Conservation (phyloP, 2,113 vertebrate genomes). For the Vidua chalybeata region DNA sequence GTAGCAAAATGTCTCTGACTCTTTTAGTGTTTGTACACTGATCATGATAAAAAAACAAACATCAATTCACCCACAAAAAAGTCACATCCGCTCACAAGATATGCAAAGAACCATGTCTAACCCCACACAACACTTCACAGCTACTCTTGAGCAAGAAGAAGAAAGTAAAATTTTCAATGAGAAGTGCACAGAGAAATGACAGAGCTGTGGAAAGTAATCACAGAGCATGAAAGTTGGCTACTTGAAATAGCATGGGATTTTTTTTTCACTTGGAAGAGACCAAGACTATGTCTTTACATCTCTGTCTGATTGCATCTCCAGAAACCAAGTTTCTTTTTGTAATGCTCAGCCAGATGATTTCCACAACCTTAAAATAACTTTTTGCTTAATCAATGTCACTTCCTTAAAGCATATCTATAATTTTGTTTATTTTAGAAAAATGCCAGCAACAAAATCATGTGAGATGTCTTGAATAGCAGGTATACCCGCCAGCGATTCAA, state of each 20-base stretch:
- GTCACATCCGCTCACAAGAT: background rate
- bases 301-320: conserved; percentile 6
- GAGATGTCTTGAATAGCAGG: background rate
- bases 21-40: background rate
- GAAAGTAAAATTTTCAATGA: background rate
- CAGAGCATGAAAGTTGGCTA: background rate
- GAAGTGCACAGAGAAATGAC: background rate
- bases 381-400: conserved; percentile 27
- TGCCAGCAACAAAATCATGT: background rate
- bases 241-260: background rate
- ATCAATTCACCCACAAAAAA: background rate
- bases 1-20: background rate
- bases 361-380: conserved; percentile 32
- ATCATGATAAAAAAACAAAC: background rate
- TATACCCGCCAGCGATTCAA: background rate
- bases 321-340: background rate
- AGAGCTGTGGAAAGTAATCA: background rate
- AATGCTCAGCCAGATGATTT: conserved; percentile 13
- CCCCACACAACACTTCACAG: background rate
- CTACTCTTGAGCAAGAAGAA: background rate
- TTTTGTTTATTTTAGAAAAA: conserved; percentile 33
- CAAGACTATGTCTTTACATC: background rate
- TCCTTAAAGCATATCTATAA: background rate
- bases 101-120: background rate
- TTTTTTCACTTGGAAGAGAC: background rate